These are phyloP conservation scores for Tapirus terrestris DNA, from an alignment of 2,113 vertebrate genomes.

Conservation along the genomic window DNA sequence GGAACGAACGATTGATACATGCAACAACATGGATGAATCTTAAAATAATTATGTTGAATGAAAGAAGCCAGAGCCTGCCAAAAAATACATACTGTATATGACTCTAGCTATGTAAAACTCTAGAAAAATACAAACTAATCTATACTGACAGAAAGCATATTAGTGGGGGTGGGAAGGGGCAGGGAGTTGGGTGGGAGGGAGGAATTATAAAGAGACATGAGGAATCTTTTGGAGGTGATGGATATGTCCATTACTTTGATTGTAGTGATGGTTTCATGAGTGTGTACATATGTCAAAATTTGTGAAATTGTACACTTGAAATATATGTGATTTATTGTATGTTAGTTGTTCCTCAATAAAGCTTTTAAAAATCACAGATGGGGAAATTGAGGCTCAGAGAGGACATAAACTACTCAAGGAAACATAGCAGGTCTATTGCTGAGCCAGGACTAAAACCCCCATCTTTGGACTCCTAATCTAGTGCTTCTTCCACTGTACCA, in stretches of 20 bases:
- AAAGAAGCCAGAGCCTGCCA: conserved; percentile 29
- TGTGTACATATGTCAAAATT: conserved; percentile 36
- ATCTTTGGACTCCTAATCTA: neutral
- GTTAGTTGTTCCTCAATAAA: conserved; percentile 40
- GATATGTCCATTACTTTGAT: conserved; percentile 16
- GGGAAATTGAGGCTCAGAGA: conserved; percentile 37
- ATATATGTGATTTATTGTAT: conserved; percentile 29
- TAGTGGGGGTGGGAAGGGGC: neutral
- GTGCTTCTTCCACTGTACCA: neutral
- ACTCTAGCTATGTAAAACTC: neutral
- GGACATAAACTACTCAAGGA: conserved; percentile 13
- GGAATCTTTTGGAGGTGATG: neutral
- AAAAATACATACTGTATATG: neutral
- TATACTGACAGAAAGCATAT: conserved; percentile 8
- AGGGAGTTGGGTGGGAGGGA: neutral
- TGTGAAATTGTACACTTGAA: conserved; percentile 31
- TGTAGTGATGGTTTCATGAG: neutral
- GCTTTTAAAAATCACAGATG: conserved; percentile 14
- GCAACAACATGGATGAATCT: neutral
- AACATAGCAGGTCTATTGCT: neutral
- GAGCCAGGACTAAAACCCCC: neutral
- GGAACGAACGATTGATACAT: neutral
- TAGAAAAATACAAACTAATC: conserved; percentile 16
- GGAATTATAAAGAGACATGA: neutral
- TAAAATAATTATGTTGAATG: neutral